phyloP scores from a whole-genome alignment of 64 coral and sea anemone species.

The Porites australiensis region DNA sequence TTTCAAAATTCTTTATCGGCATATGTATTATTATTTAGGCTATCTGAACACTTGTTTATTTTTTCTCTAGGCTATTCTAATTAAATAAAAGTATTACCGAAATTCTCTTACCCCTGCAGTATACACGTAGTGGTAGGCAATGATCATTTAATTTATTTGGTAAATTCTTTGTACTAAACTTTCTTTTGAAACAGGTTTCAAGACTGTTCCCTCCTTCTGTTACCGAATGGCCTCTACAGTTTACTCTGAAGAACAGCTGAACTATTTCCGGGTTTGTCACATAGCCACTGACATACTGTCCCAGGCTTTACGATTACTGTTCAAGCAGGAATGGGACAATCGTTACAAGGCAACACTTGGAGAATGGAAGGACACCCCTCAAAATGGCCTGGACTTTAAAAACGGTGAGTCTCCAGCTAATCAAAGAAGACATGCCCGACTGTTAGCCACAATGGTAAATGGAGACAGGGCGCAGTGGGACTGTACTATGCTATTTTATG shows the following conservation, averaged over 20 bases:
- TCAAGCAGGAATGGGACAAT: constrained; percentile 1
- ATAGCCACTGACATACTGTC: constrained; percentile 21
- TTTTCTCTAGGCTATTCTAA: too few species aligned
- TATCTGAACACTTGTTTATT: too few species aligned
- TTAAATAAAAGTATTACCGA: too few species aligned
- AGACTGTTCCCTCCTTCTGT: too few species aligned
- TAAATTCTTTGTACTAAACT: too few species aligned
- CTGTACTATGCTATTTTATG: constrained; percentile 31
- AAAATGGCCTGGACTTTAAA: constrained; percentile 18
- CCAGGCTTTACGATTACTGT: not conserved
- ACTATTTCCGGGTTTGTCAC: constrained; percentile 25
- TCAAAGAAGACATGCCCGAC: not conserved
- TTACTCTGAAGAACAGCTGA: not conserved
- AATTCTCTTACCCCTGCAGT: too few species aligned
- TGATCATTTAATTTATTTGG: too few species aligned
- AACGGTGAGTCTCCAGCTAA: not conserved
- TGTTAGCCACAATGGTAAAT: not conserved
- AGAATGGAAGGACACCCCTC: not conserved
- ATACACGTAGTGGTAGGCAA: too few species aligned
- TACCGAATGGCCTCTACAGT: too few species aligned
- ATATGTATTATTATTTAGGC: too few species aligned
- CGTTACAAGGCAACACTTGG: not conserved
- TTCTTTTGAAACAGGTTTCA: too few species aligned
- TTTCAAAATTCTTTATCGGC: too few species aligned
- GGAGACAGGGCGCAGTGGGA: constrained; percentile 20